phyloP scores from a whole-genome alignment of 1,140 invertebrate genomes.

The Macrosteles quadrilineatus region DNA sequence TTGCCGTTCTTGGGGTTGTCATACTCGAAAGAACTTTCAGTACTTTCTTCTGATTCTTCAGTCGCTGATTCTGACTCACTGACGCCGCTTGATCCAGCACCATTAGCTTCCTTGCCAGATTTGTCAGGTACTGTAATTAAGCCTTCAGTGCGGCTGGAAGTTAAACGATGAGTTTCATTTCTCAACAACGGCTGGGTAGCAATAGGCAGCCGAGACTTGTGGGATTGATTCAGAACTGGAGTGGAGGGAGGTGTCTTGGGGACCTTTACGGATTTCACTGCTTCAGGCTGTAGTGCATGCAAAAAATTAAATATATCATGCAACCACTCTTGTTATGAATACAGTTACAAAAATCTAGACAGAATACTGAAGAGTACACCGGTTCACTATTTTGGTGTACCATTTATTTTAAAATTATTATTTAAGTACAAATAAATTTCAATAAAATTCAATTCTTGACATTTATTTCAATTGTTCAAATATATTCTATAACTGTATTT shows the following conservation, averaged over 20 bases:
- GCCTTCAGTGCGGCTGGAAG: no score
- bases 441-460: no score
- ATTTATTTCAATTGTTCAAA: no score
- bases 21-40: neutral
- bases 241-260: neutral
- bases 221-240: neutral
- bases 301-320: constrained; percentile 29
- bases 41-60: neutral
- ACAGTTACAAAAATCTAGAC: neutral
- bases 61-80: neutral
- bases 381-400: neutral
- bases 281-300: constrained; percentile 29
- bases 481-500: no score
- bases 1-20: neutral
- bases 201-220: no score
- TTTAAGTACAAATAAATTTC: neutral
- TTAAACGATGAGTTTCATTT: no score
- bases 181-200: no score
- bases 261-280: constrained; percentile 21
- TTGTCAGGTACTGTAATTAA: no score
- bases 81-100: neutral
- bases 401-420: neutral
- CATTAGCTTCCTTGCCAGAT: neutral
- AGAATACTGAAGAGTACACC: neutral
- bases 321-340: neutral